Base-by-base conservation (phyloP, 92 coral and sea anemone species). In the Ricordea florida region DNA sequence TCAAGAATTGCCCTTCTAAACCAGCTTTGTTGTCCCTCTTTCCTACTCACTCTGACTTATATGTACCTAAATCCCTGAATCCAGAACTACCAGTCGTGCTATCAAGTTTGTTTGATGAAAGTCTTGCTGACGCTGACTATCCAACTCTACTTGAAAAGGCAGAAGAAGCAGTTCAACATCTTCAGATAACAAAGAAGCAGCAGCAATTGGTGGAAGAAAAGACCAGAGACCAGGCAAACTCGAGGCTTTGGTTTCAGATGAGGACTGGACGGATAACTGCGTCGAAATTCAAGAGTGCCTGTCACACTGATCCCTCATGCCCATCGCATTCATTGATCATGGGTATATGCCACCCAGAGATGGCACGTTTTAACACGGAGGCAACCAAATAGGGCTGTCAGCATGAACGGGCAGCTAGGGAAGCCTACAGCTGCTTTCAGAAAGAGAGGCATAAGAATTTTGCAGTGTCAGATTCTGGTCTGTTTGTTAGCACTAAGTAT, bases 311-410 rank as follows among this genome's bases (percentile, higher is more conserved):
- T 43, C 66, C 74, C 18, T 48, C 84, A 6, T 25, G 13, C 7
- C 89, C 85, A 34, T 68, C 90, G 15, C 40, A 48, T 30, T 59
- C 57, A 53, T 55, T 78, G 48, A 69, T 83, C 21, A 67, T 67
- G 84, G 34, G 79, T n/a, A 77, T 84, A 16, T 84, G 89, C 36
- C 56, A 84, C 63, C 79, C 84, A 38, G 85, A 84, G 52, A 43
- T 69, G 31, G 32, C 76, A 35, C 37, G 53, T 8, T 83, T 83
- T 25, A 52, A 34, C 55, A 76, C 77, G 8, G 66, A 66, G 41
- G 76, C 88, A 18, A 74, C 83, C 34, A 72, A 52, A 43, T 82
- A 76, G 76, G 76, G 83, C 33, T 74, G 87, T 42, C 67, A 41
- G 16, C 87, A 72, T 49, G 87, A 81, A 48, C 18, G 29, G 25